A percentile compares a stretch with the other conserved stretches of the same genome.
These are phyloP conservation scores for Albula goreensis DNA, from an alignment of 2,113 vertebrate species.

Conservation along the genomic window DNA sequence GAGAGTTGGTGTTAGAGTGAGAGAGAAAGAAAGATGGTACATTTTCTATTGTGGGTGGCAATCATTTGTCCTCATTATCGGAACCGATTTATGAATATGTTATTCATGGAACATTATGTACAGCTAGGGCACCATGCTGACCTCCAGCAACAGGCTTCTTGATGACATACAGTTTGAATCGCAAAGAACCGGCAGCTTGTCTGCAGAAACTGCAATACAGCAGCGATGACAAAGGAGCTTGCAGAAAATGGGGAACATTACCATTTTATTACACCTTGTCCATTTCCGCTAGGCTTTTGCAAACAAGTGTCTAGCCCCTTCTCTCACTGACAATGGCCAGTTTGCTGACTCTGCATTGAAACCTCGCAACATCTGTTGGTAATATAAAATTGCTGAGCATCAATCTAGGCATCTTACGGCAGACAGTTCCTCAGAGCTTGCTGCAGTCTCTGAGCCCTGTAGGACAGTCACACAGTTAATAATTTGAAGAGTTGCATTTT, in stretches of 20 bases:
- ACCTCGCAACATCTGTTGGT: slow-evolving; percentile 34
- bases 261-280: neutral
- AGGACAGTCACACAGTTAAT: neutral
- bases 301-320: neutral
- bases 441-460: neutral
- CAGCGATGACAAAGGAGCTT: neutral
- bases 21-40: too few species aligned
- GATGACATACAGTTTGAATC: neutral
- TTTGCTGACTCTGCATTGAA: slow-evolving; percentile 35
- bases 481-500: neutral
- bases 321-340: slow-evolving; percentile 22
- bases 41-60: neutral
- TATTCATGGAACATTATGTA: neutral
- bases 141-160: neutral
- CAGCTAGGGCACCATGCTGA: neutral
- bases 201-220: neutral
- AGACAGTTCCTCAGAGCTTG: neutral
- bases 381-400: slow-evolving; percentile 32
- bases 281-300: neutral
- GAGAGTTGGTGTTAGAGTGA: too few species aligned
- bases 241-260: slow-evolving; percentile 3
- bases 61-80: neutral
- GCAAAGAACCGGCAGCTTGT: neutral
- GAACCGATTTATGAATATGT: neutral
- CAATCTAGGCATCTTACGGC: slow-evolving; percentile 29